Evolutionary conservation across 2,797 vertebrate genomes (phyloP).

Genomic region (Notolepis coatsorum): DNA sequence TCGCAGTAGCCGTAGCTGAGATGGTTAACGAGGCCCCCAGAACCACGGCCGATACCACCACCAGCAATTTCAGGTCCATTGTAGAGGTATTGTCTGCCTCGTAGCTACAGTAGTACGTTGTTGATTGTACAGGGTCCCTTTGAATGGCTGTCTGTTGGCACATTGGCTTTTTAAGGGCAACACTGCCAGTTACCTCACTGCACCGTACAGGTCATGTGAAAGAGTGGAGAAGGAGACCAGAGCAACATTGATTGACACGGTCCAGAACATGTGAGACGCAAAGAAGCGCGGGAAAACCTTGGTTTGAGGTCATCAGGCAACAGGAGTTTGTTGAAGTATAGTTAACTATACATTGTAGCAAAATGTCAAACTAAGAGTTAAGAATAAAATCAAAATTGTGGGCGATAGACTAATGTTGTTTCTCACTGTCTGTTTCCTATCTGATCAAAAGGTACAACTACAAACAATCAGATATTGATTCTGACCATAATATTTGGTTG

Average conservation of each 20-base stretch:
- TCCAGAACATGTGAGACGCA: constrained; percentile 7
- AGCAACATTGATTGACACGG: background rate
- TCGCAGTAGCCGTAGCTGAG: background rate
- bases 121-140: background rate
- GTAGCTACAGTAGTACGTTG: background rate
- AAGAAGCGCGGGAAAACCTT: background rate
- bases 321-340: too few species aligned
- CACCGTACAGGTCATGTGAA: background rate
- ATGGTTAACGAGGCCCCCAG: constrained; percentile 7
- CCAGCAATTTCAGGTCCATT: constrained; percentile 18
- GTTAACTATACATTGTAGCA: too few species aligned
- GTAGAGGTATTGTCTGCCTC: background rate
- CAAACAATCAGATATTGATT: too few species aligned
- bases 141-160: background rate
- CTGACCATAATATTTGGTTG: too few species aligned
- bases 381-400: too few species aligned
- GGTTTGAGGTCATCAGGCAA: too few species aligned
- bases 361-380: too few species aligned
- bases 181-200: background rate
- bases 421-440: too few species aligned
- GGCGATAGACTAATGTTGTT: too few species aligned
- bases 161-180: background rate
- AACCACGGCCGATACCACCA: constrained; percentile 3
- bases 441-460: too few species aligned
- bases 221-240: background rate